phyloP scores from a whole-genome alignment of 2,113 vertebrate species.

The Rana temporaria region DNA sequence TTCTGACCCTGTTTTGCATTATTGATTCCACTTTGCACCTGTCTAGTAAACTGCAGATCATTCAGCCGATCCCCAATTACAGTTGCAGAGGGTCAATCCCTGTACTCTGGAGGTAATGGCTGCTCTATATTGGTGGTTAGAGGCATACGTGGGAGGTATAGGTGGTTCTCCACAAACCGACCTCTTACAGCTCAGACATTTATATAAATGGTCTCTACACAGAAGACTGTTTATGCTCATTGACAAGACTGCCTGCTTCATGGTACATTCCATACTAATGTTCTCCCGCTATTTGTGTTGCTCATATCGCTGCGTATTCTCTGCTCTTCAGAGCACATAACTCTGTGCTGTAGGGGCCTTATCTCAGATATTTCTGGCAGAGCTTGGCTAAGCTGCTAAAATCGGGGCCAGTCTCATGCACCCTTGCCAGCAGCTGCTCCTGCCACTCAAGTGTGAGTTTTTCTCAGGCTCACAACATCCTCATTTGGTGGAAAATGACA shows the following conservation, averaged over 20 bases:
- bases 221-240: no score
- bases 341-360: conserved; percentile 12
- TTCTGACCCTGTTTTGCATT: no score
- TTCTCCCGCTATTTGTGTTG: not conserved
- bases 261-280: conserved; percentile 14
- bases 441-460: conserved; percentile 23
- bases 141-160: no score
- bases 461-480: not conserved
- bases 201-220: no score
- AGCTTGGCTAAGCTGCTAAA: conserved; percentile 31
- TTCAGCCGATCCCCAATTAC: no score
- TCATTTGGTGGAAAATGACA: not conserved
- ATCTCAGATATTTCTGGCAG: conserved; percentile 54
- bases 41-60: no score
- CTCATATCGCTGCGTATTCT: conserved; percentile 29
- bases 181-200: no score
- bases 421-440: conserved; percentile 26
- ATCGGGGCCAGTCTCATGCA: not conserved
- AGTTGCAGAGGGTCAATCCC: no score
- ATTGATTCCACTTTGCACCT: no score
- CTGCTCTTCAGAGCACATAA: not conserved
- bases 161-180: no score
- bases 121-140: no score
- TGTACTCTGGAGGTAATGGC: no score
- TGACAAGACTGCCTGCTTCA: not conserved